Percentiles rank a stretch among this genome's conserved stretches.
Evolutionary conservation across 2,797 vertebrate genomes (phyloP).

Genomic region (Artibeus jamaicensis): DNA sequence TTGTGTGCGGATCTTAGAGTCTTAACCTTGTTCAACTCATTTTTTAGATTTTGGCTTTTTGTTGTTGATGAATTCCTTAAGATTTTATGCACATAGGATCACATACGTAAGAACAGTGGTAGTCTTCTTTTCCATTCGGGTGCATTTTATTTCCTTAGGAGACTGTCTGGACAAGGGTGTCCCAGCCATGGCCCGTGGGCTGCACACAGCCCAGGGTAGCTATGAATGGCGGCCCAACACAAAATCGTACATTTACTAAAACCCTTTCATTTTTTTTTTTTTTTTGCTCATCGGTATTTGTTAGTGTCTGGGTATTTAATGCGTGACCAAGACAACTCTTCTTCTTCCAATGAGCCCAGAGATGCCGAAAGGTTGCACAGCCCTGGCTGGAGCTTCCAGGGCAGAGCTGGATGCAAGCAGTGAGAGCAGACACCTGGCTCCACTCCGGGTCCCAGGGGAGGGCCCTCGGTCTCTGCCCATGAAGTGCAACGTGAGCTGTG

Average conservation of each 20-base stretch:
- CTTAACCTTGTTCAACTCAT: neutral
- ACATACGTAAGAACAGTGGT: neutral
- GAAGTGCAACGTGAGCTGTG: neutral
- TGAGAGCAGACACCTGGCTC: neutral
- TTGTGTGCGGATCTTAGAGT: neutral
- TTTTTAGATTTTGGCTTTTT: neutral
- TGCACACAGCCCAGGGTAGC: no score
- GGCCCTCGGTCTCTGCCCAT: neutral
- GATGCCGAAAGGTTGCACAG: no score
- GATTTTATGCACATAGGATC: neutral
- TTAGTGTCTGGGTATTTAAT: no score
- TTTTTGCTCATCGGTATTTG: no score
- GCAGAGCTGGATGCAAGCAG: neutral
- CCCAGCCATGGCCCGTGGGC: no score
- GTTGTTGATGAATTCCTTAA: neutral
- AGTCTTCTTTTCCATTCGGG: neutral
- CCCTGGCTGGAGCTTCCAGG: neutral
- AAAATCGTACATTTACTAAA: no score
- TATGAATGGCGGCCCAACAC: no score
- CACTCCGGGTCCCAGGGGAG: neutral
- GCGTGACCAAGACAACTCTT: no score
- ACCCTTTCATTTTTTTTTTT: no score
- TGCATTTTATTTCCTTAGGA: neutral
- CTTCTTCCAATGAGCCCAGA: no score
- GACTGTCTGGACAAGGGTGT: neutral